Conservation (phyloP, 92 coral and sea anemone genomes). For the Parazoanthus swiftii region DNA sequence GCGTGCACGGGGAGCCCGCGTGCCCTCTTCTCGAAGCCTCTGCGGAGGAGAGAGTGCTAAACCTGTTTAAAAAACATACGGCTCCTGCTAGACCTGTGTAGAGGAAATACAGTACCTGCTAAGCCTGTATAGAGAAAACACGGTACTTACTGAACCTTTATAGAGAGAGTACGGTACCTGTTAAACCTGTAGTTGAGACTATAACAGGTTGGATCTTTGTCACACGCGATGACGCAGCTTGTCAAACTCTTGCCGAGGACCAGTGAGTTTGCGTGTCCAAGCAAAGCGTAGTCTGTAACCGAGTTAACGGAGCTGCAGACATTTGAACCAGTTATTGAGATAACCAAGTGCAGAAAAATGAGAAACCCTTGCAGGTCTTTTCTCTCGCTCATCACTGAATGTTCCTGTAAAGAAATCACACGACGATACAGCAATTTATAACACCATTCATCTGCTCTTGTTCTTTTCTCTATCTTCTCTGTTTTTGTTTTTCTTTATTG, state of each 20-base stretch:
- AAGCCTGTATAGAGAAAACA: too few relatives aligned
- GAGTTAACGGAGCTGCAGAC: constrained; percentile 57
- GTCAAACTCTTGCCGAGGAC: constrained; percentile 56
- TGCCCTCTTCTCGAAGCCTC: too few relatives aligned
- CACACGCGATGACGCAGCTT: constrained; percentile 68
- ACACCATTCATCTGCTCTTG: not conserved
- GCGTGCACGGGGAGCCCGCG: too few relatives aligned
- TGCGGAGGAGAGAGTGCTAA: too few relatives aligned
- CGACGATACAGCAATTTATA: not conserved
- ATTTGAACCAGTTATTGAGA: not conserved
- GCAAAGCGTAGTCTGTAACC: constrained; percentile 55
- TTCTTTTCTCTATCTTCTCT: not conserved
- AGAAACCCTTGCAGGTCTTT: not conserved
- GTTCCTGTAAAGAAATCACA: not conserved
- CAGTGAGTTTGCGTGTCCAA: constrained; percentile 51
- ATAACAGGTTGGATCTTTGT: constrained; percentile 61
- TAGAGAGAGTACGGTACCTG: not conserved
- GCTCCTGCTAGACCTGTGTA: constrained; percentile 35
- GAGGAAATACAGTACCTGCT: not conserved
- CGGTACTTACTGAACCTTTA: not conserved
- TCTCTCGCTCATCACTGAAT: not conserved
- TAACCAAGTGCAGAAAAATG: not conserved
- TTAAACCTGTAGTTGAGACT: constrained; percentile 67
- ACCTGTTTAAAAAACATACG: not conserved
- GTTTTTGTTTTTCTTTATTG: too few relatives aligned